A percentile compares a stretch with the other conserved stretches of the same genome.
phyloP scores from a whole-genome alignment of 2,113 vertebrate genomes.

The Dolichallabes microphthalmus region DNA sequence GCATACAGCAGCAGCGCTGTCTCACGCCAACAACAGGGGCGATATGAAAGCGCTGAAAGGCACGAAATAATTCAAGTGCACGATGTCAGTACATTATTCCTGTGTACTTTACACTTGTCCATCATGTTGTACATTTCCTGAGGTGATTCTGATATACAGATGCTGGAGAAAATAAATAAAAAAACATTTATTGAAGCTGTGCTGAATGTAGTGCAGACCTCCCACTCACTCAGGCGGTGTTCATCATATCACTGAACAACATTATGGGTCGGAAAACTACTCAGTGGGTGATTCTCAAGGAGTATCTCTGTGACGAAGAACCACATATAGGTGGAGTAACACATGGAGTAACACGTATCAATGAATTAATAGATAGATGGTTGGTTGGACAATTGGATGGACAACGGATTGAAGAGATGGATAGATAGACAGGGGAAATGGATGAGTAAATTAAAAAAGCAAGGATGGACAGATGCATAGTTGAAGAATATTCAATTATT shows the following conservation, averaged over 20 bases:
- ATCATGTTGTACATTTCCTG: neutral
- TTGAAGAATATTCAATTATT: no score
- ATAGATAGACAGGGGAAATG: no score
- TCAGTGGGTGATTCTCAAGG: neutral
- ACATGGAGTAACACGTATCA: neutral
- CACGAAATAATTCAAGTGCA: neutral
- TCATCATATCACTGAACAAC: neutral
- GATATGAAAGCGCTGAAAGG: neutral
- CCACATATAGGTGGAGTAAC: neutral
- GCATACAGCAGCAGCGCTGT: neutral
- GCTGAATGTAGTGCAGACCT: neutral
- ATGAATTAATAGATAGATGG: neutral
- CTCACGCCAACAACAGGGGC: neutral
- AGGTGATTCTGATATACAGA: neutral
- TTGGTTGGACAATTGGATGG: neutral
- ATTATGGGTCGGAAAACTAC: neutral
- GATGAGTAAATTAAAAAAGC: no score
- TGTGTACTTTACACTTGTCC: neutral
- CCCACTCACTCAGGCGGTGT: neutral
- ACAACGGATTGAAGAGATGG: no score
- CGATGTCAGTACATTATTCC: conserved; percentile 6
- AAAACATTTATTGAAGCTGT: neutral
- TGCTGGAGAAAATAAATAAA: neutral
- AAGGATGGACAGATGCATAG: neutral
- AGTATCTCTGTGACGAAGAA: neutral